Percentiles rank a stretch among this genome's conserved stretches.
phyloP scores from a whole-genome alignment of 2,113 vertebrate species.

The Orientallactaga bullata region DNA sequence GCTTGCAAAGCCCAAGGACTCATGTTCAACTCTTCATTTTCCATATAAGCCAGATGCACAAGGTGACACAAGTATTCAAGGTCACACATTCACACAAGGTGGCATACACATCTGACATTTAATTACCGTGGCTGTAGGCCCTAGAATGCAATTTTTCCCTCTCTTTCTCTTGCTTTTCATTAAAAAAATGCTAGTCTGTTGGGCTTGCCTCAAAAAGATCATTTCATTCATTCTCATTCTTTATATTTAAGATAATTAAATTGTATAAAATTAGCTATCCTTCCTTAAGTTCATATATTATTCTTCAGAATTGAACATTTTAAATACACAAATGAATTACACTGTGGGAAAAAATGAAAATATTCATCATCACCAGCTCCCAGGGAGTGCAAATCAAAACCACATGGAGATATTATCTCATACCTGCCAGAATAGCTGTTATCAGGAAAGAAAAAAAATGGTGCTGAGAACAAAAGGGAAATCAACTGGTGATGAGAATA shows the following conservation, averaged over 20 bases:
- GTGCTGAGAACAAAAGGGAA: too few relatives aligned
- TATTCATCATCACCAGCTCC: background rate
- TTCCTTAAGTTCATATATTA: conserved; percentile 12
- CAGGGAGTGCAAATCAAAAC: background rate
- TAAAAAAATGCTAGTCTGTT: too few relatives aligned
- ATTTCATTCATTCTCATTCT: background rate
- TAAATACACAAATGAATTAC: conserved; percentile 34
- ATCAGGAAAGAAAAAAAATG: background rate
- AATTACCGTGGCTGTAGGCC: too few relatives aligned
- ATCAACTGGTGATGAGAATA: background rate
- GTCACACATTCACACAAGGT: too few relatives aligned
- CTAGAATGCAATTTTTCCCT: too few relatives aligned
- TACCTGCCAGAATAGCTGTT: background rate
- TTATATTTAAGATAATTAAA: conserved; percentile 27
- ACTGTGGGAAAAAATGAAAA: conserved; percentile 17
- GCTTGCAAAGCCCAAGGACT: too few relatives aligned
- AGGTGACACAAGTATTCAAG: too few relatives aligned
- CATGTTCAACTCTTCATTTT: too few relatives aligned
- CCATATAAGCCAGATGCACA: too few relatives aligned
- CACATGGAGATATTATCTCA: background rate
- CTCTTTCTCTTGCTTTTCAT: too few relatives aligned
- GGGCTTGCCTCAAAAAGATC: background rate
- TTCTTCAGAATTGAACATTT: conserved; percentile 51
- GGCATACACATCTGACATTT: too few relatives aligned
- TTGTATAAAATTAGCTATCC: conserved; percentile 1